These are phyloP conservation scores for Laterallus jamaicensis DNA, from an alignment of 2,113 vertebrate genomes.

Conservation along the genomic window DNA sequence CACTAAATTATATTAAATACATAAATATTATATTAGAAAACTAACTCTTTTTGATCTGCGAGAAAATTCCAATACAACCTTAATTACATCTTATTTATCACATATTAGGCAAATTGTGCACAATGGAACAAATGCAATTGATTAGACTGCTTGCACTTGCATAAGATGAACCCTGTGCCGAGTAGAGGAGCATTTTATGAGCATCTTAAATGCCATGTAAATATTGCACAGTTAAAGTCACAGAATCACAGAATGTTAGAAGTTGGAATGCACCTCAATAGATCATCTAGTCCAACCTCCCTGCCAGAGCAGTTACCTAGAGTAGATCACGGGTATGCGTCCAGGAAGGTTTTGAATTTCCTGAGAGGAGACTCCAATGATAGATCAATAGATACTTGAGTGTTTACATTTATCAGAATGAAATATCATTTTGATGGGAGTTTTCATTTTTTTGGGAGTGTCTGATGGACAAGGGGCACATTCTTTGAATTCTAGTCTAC, in stretches of 20 bases:
- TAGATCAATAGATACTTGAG: background rate
- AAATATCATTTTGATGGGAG: background rate
- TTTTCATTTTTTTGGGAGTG: background rate
- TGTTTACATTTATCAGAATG: background rate
- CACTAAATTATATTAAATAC: background rate
- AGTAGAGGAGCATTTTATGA: background rate
- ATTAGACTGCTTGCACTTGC: fast-evolving
- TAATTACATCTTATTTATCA: background rate
- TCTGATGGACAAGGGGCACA: background rate
- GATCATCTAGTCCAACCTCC: too few species aligned
- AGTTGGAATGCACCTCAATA: too few species aligned
- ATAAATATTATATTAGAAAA: background rate
- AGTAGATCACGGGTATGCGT: too few species aligned
- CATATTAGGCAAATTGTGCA: background rate
- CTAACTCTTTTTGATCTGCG: background rate
- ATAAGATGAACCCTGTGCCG: background rate
- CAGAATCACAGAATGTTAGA: too few species aligned
- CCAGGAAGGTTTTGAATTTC: too few species aligned
- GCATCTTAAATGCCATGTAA: fast-evolving
- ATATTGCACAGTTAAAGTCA: background rate
- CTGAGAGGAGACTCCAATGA: too few species aligned
- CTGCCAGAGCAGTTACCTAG: too few species aligned
- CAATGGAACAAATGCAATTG: background rate
- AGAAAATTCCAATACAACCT: background rate
- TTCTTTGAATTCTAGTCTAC: background rate